These are phyloP conservation scores for Catharus ustulatus DNA, from an alignment of 2,797 vertebrate genomes.

Conservation along the genomic window DNA sequence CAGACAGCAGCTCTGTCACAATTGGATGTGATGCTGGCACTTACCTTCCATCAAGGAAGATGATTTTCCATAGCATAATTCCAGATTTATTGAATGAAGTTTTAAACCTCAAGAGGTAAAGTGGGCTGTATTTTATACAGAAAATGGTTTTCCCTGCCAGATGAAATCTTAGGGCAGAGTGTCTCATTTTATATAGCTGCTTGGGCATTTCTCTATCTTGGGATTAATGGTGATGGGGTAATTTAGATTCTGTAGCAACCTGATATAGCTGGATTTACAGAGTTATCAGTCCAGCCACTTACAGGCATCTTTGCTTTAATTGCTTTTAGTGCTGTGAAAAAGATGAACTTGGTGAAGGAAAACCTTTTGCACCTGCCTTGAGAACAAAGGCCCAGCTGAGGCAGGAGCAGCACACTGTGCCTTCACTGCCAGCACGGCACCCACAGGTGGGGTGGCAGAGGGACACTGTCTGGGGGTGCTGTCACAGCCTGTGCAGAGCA, in stretches of 20 bases:
- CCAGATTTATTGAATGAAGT: not conserved
- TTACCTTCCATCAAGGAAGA: not conserved
- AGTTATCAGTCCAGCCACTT: slow-evolving; percentile 11
- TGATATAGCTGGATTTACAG: slow-evolving; percentile 15
- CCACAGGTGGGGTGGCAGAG: not conserved
- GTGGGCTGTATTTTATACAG: not conserved
- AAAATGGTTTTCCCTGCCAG: slow-evolving; percentile 21
- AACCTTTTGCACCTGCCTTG: not conserved
- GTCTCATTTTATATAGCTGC: not conserved
- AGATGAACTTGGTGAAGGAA: not conserved
- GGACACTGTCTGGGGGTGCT: rapidly evolving
- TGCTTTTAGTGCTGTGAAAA: not conserved
- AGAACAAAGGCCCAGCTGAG: not conserved
- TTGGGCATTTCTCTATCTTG: slow-evolving; percentile 3
- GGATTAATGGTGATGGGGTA: slow-evolving; percentile 32
- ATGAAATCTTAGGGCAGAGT: slow-evolving; percentile 4
- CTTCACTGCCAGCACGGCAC: not conserved
- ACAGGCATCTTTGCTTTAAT: not conserved
- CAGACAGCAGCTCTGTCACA: not conserved
- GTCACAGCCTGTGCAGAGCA: not conserved
- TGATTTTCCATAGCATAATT: not conserved
- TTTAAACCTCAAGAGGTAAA: not conserved
- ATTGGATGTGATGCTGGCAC: not conserved
- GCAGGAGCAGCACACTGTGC: not conserved
- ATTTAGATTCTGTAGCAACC: slow-evolving; percentile 38